Evolutionary conservation across 2,888 invertebrate species (phyloP), one percentile per base, ranked within the genome.

Genomic region (Zygothrica quintamaculata): DNA sequence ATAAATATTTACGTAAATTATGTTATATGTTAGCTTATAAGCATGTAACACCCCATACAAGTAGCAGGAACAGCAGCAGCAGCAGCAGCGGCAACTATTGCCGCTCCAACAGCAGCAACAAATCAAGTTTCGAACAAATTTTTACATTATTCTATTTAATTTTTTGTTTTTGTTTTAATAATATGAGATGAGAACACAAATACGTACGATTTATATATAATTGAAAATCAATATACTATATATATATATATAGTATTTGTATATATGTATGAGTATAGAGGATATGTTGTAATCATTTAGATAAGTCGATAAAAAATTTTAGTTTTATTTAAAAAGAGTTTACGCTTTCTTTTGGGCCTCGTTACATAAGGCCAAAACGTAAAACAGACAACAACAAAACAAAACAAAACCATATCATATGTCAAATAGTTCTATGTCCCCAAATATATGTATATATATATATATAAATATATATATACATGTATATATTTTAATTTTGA

Each of bases 41-140:
- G 82, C 36, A 65, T 61, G 53, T 66, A 72, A 59, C 71, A 74
- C 67, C 64, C 57, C 78, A 75, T 15, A 57, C 39, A 70, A 77
- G 77, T 75, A 78, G 74, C 82, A 75, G 64, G 12, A 53, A 66
- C 57, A 82, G 71, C 22, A 57, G 39, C 70, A 77, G 77, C 78
- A 78, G 74, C 82, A 75, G 64, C 15, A 53, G 9, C 22, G 53
- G 60, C 51, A 76, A n/a, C n/a, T n/a, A n/a, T n/a, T n/a, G n/a
- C n/a, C n/a, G n/a, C n/a, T n/a, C n/a, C n/a, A n/a, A 56, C 58
- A 77, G 55, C 74, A 77, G 52, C 37, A 61, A 48, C 33, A 46
- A 61, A 50, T 55, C 46, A 65, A 53, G 22, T 79, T 84, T 80
- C 82, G 82, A 82, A 75, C 82, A 82, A 82, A 82, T 70, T 71